Evolutionary conservation across 2,797 vertebrate genomes (phyloP).

Genomic region (Argya squamiceps): DNA sequence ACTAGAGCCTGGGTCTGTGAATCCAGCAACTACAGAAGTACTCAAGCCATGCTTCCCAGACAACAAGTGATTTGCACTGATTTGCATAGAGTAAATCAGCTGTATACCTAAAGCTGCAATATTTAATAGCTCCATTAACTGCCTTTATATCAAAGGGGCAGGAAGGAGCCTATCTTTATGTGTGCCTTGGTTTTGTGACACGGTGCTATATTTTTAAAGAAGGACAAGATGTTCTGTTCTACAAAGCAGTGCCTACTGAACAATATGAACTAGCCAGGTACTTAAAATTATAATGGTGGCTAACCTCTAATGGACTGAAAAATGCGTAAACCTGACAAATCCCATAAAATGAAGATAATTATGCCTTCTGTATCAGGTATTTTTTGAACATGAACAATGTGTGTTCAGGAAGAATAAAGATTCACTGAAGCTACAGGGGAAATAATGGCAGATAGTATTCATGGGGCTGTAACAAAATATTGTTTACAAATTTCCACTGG

Average conservation of each 20-base stretch:
- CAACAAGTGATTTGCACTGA: neutral
- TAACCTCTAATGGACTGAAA: slow-evolving; percentile 26
- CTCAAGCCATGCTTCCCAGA: neutral
- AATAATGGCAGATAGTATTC: slow-evolving; percentile 17
- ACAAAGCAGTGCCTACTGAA: neutral
- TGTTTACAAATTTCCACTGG: slow-evolving; percentile 49
- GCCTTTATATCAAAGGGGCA: neutral
- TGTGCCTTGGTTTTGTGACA: neutral
- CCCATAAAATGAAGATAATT: slow-evolving; percentile 52
- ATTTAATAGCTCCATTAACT: neutral
- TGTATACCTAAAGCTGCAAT: neutral
- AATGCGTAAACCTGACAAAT: slow-evolving; percentile 24
- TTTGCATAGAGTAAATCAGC: neutral
- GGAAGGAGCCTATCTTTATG: neutral
- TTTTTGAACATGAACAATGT: slow-evolving; percentile 42
- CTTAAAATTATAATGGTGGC: slow-evolving; percentile 23
- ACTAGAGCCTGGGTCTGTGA: neutral
- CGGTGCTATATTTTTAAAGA: neutral
- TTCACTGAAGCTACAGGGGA: neutral
- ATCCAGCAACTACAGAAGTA: neutral
- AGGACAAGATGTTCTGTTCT: neutral
- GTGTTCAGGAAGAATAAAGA: slow-evolving; percentile 14
- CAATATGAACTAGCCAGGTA: neutral
- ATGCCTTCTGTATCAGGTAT: neutral
- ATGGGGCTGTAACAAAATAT: slow-evolving; percentile 37